A percentile compares a stretch with the other conserved stretches of the same genome.
These are phyloP conservation scores for Phrynosoma platyrhinos DNA, from an alignment of 2,113 vertebrate species.

Conservation along the genomic window DNA sequence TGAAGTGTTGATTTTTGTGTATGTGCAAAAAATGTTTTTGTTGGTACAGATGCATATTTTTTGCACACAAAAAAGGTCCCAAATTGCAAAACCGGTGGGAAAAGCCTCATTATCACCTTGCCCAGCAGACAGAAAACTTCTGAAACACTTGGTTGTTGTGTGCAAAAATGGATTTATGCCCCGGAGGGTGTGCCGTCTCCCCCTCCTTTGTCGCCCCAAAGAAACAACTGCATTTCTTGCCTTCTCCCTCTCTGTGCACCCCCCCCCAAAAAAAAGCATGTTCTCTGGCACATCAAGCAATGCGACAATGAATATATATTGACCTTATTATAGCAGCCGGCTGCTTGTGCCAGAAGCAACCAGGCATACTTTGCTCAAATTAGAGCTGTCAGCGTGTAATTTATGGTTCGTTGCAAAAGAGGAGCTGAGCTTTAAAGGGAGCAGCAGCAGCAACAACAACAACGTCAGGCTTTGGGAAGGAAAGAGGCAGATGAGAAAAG, in stretches of 20 bases:
- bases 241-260: conserved; percentile 35
- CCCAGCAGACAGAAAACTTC: too few relatives aligned
- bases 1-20: too few relatives aligned
- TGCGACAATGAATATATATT: conserved; percentile 86
- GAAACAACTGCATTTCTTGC: conserved; percentile 67
- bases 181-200: conserved; percentile 1
- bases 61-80: too few relatives aligned
- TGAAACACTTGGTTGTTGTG: too few relatives aligned
- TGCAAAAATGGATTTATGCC: too few relatives aligned
- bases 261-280: neutral
- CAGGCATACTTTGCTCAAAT: conserved; percentile 82
- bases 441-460: conserved; percentile 56
- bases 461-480: conserved; percentile 7
- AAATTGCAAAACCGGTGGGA: too few relatives aligned
- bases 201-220: conserved; percentile 65
- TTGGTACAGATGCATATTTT: too few relatives aligned
- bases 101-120: too few relatives aligned
- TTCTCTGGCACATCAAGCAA: conserved; percentile 81
- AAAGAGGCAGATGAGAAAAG: conserved; percentile 44
- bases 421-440: conserved; percentile 61
- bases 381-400: conserved; percentile 85
- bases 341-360: conserved; percentile 81
- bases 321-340: conserved; percentile 86
- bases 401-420: conserved; percentile 77
- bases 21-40: too few relatives aligned